phyloP scores from a whole-genome alignment of 2,113 vertebrate genomes.

The Seriola quinqueradiata region DNA sequence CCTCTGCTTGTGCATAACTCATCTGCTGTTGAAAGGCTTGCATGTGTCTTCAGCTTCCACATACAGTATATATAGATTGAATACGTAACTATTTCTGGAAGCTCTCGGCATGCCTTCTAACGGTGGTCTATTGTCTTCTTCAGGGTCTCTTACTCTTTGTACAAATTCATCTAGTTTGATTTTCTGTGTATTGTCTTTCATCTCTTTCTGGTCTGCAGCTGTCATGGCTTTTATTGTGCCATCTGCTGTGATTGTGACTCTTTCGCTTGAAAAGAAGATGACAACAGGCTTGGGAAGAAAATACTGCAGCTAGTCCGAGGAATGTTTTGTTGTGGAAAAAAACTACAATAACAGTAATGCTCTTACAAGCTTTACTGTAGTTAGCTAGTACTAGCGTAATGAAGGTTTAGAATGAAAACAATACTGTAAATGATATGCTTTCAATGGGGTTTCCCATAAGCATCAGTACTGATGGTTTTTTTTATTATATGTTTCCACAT shows the following conservation, averaged over 20 bases:
- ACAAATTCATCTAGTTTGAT: slow-evolving; percentile 2
- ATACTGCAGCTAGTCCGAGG: neutral
- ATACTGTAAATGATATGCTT: neutral
- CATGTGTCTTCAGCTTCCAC: slow-evolving; percentile 38
- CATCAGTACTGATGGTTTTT: neutral
- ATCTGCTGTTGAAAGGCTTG: slow-evolving; percentile 42
- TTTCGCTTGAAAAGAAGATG: neutral
- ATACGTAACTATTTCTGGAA: slow-evolving; percentile 28
- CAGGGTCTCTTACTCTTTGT: neutral
- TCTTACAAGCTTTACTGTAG: neutral
- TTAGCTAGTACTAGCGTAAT: neutral
- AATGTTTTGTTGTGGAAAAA: neutral
- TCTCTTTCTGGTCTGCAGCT: slow-evolving; percentile 13
- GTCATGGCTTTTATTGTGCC: neutral
- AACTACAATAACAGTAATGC: neutral
- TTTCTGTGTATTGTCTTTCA: neutral
- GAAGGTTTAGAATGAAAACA: neutral
- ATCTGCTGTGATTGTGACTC: neutral
- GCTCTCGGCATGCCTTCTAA: neutral
- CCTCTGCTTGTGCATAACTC: neutral
- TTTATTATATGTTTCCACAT: neutral
- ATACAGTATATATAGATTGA: slow-evolving; percentile 43
- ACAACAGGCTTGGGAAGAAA: neutral
- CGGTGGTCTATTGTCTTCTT: slow-evolving; percentile 7
- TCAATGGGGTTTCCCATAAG: neutral